Conservation (phyloP, 2,888 invertebrate genomes). For the Drosophila neonasuta region DNA sequence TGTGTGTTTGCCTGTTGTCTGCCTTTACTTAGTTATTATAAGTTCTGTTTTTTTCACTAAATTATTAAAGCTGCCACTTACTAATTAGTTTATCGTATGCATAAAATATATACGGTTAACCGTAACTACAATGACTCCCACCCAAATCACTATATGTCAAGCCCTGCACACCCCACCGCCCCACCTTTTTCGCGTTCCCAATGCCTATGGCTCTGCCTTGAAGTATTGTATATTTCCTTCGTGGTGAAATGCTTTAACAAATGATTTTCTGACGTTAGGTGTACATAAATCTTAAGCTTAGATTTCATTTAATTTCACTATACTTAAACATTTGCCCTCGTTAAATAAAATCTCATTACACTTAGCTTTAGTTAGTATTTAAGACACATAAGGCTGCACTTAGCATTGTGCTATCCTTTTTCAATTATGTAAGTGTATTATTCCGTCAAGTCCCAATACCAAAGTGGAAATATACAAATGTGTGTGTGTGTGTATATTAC, state of each 20-base stretch:
- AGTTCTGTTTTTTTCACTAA: constrained; percentile 62
- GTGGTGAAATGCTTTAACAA: constrained; percentile 41
- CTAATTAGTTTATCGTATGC: constrained; percentile 76
- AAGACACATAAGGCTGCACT: constrained; percentile 82
- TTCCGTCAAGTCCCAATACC: constrained; percentile 33
- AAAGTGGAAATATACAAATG: constrained; percentile 63
- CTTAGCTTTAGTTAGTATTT: constrained; percentile 81
- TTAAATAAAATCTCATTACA: constrained; percentile 73
- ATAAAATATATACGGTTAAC: constrained; percentile 50
- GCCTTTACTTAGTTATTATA: constrained; percentile 57
- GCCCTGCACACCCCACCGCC: neutral
- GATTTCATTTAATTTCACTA: constrained; percentile 47
- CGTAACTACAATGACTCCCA: constrained; percentile 35
- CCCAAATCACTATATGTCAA: neutral
- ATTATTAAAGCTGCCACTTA: constrained; percentile 82
- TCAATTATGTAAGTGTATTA: constrained; percentile 40
- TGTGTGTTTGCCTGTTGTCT: constrained; percentile 31
- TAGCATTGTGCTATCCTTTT: constrained; percentile 68
- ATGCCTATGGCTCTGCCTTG: neutral
- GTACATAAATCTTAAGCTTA: constrained; percentile 55
- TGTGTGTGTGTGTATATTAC: constrained; percentile 12
- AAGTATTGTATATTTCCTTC: neutral
- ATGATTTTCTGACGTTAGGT: constrained; percentile 30
- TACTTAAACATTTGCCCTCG: constrained; percentile 12
- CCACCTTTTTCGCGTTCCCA: neutral